These are phyloP conservation scores for Tenualosa thibaudeaui DNA, from an alignment of 2,797 vertebrate species.

Conservation along the genomic window DNA sequence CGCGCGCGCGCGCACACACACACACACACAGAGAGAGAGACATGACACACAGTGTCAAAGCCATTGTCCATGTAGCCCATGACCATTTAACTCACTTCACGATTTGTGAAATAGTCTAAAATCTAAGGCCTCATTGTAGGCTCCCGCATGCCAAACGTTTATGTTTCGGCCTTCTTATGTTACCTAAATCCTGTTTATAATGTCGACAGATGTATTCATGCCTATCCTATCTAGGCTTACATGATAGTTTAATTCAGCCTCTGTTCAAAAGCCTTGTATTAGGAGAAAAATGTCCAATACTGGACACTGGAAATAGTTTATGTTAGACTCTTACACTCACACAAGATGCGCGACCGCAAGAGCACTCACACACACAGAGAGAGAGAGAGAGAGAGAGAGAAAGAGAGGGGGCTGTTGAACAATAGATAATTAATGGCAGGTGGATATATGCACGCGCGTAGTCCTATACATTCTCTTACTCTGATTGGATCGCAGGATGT, in stretches of 20 bases:
- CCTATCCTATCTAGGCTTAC: too few relatives aligned
- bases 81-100: not conserved
- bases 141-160: too few relatives aligned
- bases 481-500: not conserved
- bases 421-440: constrained; percentile 1
- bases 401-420: not conserved
- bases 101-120: too few relatives aligned
- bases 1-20: not conserved
- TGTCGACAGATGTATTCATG: too few relatives aligned
- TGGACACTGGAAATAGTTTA: too few relatives aligned
- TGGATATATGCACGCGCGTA: not conserved
- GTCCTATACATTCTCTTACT: not conserved
- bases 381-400: not conserved
- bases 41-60: not conserved
- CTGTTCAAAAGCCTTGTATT: too few relatives aligned
- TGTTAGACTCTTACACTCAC: not conserved
- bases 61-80: not conserved
- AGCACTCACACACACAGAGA: not conserved
- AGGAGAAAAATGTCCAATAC: too few relatives aligned
- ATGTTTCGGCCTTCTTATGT: too few relatives aligned
- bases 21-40: not conserved
- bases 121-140: too few relatives aligned
- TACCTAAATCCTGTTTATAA: too few relatives aligned
- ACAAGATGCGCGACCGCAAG: not conserved
- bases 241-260: too few relatives aligned